Base-by-base conservation (phyloP, 2,113 vertebrate genomes). In the Chaetodon trifascialis region DNA sequence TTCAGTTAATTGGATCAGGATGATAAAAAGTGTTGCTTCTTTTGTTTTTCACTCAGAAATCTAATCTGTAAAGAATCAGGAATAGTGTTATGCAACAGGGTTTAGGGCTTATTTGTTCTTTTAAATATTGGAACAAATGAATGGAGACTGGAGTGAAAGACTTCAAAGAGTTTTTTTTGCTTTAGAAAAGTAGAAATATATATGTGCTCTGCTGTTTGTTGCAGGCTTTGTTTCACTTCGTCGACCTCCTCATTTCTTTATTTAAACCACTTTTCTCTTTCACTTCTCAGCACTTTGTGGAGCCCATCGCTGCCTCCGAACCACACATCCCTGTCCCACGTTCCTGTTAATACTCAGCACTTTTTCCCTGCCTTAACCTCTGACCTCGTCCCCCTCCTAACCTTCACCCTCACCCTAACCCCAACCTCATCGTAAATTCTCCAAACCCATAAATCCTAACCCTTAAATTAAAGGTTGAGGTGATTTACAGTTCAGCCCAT, bases 281-380 rank as follows among this genome's bases (percentile, higher is more conserved):
- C 5, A 44, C 34, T 21, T 15, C 71, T 51, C 47, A 38, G 5
- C 4, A 38, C 12, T 25, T 63, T 76, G 49, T 12, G 4, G 21
- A 51, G 5, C n/a, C 11, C 8, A 58, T 46, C 25, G 40, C 9
- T 30, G 30, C 30, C 30, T 30, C 30, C 30, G 30, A 30, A 30
- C 30, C 30, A 30, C 30, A 30, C 30, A 30, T 30, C 30, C 15
- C 65, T 6, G 10, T 56, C 55, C 47, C 71, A 74, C 46, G 55
- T 77, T 86, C 74, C 83, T 86, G 80, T 70, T 86, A 73, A 82
- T 46, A 85, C 79, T 85, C 88, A 82, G 80, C 83, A 91, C 86
- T 89, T 90, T 89, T 90, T 91, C 83, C 86, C 70, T 2, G 12
- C 56, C 36, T 56, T 86, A 17, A 91, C 90, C 89, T 91, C 21